Evolutionary conservation across 2,797 vertebrate genomes (phyloP).

Genomic region (Rhodeus uyekii): DNA sequence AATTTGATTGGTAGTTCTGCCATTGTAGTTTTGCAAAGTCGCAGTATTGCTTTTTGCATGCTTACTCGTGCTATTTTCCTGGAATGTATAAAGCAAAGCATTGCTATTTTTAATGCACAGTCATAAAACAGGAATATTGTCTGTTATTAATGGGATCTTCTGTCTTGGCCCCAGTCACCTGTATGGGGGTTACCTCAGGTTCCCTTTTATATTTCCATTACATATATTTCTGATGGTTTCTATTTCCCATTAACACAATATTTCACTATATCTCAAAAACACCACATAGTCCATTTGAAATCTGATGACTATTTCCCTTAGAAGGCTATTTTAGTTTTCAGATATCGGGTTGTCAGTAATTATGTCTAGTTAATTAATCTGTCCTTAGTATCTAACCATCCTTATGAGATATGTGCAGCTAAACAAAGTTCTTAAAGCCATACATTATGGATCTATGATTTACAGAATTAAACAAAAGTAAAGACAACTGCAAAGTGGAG

Average conservation of each 20-base stretch:
- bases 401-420: not conserved
- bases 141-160: not conserved
- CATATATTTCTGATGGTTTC: not conserved
- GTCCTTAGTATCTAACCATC: not conserved
- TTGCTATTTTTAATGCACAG: not conserved
- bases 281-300: not conserved
- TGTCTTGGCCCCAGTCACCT: not conserved
- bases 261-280: not conserved
- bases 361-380: not conserved
- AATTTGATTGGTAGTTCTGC: not conserved
- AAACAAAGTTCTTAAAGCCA: not conserved
- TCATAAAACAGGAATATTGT: not conserved
- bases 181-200: not conserved
- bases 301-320: too few species aligned
- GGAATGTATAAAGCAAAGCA: not conserved
- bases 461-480: slow-evolving; percentile 1
- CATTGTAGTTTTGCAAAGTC: not conserved
- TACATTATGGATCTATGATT: not conserved
- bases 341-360: not conserved
- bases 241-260: not conserved
- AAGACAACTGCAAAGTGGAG: slow-evolving; percentile 33
- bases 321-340: not conserved
- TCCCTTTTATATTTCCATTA: not conserved
- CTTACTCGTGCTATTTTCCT: not conserved
- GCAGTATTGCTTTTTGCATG: not conserved